These are phyloP conservation scores for Donacobius atricapilla DNA, from an alignment of 2,113 vertebrate genomes.

Conservation along the genomic window DNA sequence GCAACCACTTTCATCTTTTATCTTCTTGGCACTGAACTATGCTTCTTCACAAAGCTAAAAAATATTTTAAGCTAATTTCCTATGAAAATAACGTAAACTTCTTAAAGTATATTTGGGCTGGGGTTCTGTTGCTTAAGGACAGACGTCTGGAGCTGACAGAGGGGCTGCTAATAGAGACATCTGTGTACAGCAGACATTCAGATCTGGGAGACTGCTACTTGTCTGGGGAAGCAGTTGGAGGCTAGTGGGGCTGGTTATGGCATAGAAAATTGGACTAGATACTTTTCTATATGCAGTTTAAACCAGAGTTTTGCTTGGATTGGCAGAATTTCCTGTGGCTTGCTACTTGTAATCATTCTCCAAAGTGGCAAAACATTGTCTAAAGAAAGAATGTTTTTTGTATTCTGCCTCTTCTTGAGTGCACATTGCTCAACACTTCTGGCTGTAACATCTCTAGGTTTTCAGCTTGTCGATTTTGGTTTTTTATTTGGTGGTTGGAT, in stretches of 20 bases:
- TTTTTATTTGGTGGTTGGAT: not conserved
- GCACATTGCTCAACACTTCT: not conserved
- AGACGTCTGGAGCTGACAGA: not conserved
- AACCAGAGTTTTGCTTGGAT: not conserved
- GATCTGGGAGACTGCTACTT: not conserved
- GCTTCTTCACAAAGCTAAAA: not conserved
- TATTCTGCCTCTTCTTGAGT: not conserved
- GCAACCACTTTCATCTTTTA: not conserved
- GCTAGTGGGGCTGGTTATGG: not conserved
- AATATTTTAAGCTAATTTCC: not conserved
- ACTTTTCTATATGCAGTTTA: not conserved
- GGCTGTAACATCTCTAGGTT: not conserved
- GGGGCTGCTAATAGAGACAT: not conserved
- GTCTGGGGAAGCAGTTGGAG: not conserved
- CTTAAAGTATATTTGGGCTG: not conserved
- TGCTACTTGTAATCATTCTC: slow-evolving; percentile 5
- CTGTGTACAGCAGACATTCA: not conserved
- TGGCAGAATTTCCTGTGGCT: not conserved
- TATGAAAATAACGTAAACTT: not conserved
- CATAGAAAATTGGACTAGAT: not conserved
- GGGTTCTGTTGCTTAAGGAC: not conserved
- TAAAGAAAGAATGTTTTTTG: not conserved
- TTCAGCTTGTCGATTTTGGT: not conserved
- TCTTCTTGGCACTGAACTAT: not conserved
- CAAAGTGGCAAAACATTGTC: not conserved